Evolutionary conservation across 2,797 vertebrate genomes (phyloP).

Genomic region (Gallinago stenura): DNA sequence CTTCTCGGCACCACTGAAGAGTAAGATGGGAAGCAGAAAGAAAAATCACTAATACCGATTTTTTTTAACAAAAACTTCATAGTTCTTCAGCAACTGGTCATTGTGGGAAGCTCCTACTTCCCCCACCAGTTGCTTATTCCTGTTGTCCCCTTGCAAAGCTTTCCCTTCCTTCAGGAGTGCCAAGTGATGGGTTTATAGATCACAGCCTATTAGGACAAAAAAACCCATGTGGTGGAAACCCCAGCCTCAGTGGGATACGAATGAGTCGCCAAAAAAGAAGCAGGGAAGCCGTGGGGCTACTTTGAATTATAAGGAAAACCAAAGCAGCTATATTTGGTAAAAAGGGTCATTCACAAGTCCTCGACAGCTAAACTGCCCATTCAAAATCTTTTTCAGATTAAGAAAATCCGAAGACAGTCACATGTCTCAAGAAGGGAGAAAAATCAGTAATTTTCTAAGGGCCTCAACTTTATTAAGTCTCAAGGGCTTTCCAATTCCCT

Average conservation of each 20-base stretch:
- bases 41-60: not conserved
- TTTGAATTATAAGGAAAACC: not conserved
- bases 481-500: fast-evolving
- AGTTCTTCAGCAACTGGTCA: not conserved
- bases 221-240: not conserved
- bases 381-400: not conserved
- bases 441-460: not conserved
- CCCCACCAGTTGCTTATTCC: not conserved
- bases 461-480: not conserved
- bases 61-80: not conserved
- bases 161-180: not conserved
- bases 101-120: not conserved
- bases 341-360: not conserved
- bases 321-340: not conserved
- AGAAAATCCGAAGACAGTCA: not conserved
- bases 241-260: not conserved
- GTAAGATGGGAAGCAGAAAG: not conserved
- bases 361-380: not conserved
- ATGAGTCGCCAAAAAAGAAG: not conserved
- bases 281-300: not conserved
- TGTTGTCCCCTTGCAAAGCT: not conserved
- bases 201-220: not conserved
- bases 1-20: not conserved
- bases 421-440: not conserved
- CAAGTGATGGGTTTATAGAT: not conserved